These are phyloP conservation scores for Thrips palmi DNA, from an alignment of 1,140 invertebrate genomes.

Conservation along the genomic window DNA sequence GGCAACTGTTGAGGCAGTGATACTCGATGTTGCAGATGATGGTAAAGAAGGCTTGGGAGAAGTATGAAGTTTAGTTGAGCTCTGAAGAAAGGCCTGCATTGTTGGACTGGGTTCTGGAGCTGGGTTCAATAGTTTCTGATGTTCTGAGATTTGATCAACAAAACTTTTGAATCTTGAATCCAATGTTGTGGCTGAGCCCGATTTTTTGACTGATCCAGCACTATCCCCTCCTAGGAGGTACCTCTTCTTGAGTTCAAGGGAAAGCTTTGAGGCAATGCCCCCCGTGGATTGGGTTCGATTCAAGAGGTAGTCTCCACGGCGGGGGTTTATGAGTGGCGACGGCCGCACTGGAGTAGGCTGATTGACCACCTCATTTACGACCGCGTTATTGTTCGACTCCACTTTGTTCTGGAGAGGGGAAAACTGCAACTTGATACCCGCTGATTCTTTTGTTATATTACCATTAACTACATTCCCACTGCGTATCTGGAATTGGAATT, in stretches of 20 bases:
- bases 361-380: background rate
- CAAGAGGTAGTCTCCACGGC: conserved; percentile 48
- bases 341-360: conserved; percentile 18
- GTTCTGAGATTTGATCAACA: conserved; percentile 68
- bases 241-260: conserved; percentile 64
- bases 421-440: background rate
- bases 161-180: conserved; percentile 67
- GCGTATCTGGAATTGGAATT: too few species aligned
- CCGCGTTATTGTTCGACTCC: conserved; percentile 11
- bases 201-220: conserved; percentile 50
- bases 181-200: conserved; percentile 64
- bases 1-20: too few species aligned
- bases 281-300: conserved; percentile 68
- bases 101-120: conserved; percentile 51
- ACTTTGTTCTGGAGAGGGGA: conserved; percentile 1
- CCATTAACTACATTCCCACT: conserved; percentile 11
- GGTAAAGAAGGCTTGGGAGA: conserved; percentile 21
- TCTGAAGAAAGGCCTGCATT: conserved; percentile 50
- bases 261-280: conserved; percentile 67
- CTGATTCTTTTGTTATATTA: conserved; percentile 14
- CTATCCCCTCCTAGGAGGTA: conserved; percentile 52
- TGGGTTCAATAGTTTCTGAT: conserved; percentile 70
- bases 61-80: conserved; percentile 26
- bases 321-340: conserved; percentile 28
- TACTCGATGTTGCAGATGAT: too few species aligned